A percentile compares a stretch with the other conserved stretches of the same genome.
phyloP scores from a whole-genome alignment of 1,140 invertebrate genomes.

The Andricus grossulariae region DNA sequence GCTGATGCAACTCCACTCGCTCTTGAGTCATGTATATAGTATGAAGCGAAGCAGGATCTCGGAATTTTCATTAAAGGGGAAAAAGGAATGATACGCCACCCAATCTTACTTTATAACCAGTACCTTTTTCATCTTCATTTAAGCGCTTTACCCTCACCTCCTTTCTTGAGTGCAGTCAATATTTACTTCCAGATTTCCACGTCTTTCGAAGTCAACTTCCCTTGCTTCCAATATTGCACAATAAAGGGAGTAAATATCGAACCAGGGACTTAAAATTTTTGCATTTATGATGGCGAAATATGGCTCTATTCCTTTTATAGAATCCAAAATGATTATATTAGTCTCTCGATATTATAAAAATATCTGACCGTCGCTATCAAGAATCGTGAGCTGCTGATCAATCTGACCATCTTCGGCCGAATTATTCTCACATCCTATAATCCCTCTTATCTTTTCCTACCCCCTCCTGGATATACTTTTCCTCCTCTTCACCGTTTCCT shows the following conservation, averaged over 20 bases:
- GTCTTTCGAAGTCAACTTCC: neutral
- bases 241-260: neutral
- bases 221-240: conserved; percentile 2
- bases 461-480: too few species aligned
- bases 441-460: too few species aligned
- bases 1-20: neutral
- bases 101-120: conserved; percentile 5
- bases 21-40: neutral
- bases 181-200: conserved; percentile 14
- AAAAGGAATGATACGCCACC: neutral
- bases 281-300: neutral
- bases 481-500: too few species aligned
- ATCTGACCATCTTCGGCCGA: too few species aligned
- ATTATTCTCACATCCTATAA: too few species aligned
- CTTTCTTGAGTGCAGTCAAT: neutral
- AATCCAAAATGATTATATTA: too few species aligned
- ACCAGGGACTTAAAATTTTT: neutral
- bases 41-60: neutral
- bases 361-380: too few species aligned
- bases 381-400: too few species aligned
- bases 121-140: conserved; percentile 21
- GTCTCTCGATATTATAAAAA: too few species aligned
- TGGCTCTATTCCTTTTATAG: neutral
- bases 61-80: conserved; percentile 16
- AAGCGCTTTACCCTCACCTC: neutral